Evolutionary conservation across 2,888 invertebrate genomes (phyloP).

Genomic region (Copidosoma aretas): DNA sequence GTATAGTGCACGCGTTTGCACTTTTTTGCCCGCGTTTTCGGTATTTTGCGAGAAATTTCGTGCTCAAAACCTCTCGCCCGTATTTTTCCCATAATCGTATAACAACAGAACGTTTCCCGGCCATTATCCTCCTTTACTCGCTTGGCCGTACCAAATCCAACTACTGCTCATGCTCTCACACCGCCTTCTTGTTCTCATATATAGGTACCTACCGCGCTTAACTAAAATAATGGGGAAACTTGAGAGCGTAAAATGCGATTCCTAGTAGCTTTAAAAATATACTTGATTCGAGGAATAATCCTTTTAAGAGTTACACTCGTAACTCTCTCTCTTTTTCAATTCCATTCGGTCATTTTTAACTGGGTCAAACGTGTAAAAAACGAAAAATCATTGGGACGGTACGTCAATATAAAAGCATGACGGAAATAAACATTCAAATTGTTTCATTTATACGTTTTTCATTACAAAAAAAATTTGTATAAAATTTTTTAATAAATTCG

Average conservation of each 20-base stretch:
- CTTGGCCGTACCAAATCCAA: no score
- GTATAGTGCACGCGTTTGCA: not conserved
- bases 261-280: conserved; percentile 24
- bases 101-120: conserved; percentile 15
- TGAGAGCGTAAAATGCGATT: conserved; percentile 23
- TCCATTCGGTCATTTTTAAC: no score
- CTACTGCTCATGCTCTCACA: not conserved
- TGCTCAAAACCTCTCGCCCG: not conserved
- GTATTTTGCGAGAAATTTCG: conserved; percentile 9
- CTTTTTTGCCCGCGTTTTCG: not conserved
- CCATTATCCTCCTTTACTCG: conserved; percentile 8
- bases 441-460: no score
- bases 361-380: no score
- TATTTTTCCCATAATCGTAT: not conserved
- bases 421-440: no score
- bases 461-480: no score
- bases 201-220: conserved; percentile 11
- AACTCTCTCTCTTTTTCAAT: no score
- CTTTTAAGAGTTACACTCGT: conserved; percentile 10
- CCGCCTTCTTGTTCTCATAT: no score
- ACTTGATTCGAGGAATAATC: conserved; percentile 32
- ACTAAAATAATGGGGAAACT: conserved; percentile 33
- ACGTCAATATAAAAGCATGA: no score
- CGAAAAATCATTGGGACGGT: no score
- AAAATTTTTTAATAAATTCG: no score